A percentile compares a stretch with the other conserved stretches of the same genome.
Conservation (phyloP, 2,797 vertebrate species). For the Etheostoma nigrum region DNA sequence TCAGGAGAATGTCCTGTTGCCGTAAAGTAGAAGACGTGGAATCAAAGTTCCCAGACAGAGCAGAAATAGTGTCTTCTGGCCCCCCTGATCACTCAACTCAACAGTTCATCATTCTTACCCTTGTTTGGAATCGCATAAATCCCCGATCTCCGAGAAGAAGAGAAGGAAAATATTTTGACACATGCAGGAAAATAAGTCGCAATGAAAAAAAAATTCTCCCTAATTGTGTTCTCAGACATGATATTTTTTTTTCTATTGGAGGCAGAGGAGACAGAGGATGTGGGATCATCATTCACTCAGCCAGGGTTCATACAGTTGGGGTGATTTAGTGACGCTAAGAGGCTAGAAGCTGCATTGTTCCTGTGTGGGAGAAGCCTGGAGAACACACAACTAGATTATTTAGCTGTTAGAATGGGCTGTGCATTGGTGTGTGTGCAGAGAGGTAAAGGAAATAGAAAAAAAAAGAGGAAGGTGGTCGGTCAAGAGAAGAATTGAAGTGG, state of each 20-base stretch:
- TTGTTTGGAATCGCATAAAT: conserved; percentile 58
- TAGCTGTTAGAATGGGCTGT: conserved; percentile 12
- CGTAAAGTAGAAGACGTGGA: conserved; percentile 9
- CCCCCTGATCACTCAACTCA: conserved; percentile 1
- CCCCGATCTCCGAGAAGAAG: background rate
- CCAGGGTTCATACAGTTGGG: conserved; percentile 42
- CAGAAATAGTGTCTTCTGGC: conserved; percentile 39
- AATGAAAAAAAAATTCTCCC: conserved; percentile 37
- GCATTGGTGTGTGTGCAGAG: conserved; percentile 9
- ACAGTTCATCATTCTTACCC: conserved; percentile 28
- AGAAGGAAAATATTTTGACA: conserved; percentile 38
- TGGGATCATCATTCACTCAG: conserved; percentile 49
- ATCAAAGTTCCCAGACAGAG: conserved; percentile 38
- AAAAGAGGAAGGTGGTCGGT: conserved; percentile 48
- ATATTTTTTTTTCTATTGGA: conserved; percentile 42
- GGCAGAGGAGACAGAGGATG: conserved; percentile 38
- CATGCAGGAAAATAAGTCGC: conserved; percentile 15
- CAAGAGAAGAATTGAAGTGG: conserved; percentile 40
- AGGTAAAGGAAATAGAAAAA: conserved; percentile 44
- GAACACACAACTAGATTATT: conserved; percentile 29
- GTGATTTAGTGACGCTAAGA: conserved; percentile 57
- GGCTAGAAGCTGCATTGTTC: conserved; percentile 51
- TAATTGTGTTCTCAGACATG: conserved; percentile 21
- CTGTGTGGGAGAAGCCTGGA: conserved; percentile 27
- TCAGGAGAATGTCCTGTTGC: conserved; percentile 46